A percentile compares a stretch with the other conserved stretches of the same genome.
Evolutionary conservation across 64 coral and sea anemone species (phyloP).

Genomic region (Actinia tenebrosa): DNA sequence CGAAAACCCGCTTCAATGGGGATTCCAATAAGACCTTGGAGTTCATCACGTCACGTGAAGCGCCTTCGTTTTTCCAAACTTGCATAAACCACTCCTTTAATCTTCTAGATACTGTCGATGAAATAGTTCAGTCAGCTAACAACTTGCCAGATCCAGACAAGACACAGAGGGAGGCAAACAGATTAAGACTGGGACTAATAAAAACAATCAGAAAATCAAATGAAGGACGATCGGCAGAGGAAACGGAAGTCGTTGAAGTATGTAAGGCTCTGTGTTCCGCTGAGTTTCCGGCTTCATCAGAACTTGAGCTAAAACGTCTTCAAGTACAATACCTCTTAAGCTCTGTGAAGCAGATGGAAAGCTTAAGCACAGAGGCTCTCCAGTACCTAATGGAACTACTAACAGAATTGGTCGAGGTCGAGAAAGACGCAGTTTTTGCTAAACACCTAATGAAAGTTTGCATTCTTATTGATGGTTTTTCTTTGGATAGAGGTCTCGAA

Average conservation of each 20-base stretch:
- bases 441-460: conserved; percentile 68
- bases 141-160: conserved; percentile 59
- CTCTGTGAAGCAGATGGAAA: conserved; percentile 30
- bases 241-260: conserved; percentile 33
- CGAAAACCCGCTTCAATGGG: conserved; percentile 14
- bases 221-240: not conserved
- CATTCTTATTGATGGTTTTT: conserved; percentile 53
- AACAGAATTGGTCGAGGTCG: conserved; percentile 38
- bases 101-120: conserved; percentile 56
- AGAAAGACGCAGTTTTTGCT: conserved; percentile 29
- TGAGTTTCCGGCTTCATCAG: conserved; percentile 49
- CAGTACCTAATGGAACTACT: conserved; percentile 54
- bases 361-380: conserved; percentile 27
- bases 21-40: conserved; percentile 32
- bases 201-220: conserved; percentile 17
- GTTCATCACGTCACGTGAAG: conserved; percentile 28
- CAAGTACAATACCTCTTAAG: conserved; percentile 67
- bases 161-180: conserved; percentile 28
- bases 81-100: conserved; percentile 56
- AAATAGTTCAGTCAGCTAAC: conserved; percentile 46
- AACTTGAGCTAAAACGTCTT: conserved; percentile 53
- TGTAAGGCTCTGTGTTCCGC: conserved; percentile 49
- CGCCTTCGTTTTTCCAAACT: conserved; percentile 43
- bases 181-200: conserved; percentile 35
- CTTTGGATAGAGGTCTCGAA: conserved; percentile 38